Conservation (phyloP, 2,797 vertebrate species). For the Malacoraja senta region DNA sequence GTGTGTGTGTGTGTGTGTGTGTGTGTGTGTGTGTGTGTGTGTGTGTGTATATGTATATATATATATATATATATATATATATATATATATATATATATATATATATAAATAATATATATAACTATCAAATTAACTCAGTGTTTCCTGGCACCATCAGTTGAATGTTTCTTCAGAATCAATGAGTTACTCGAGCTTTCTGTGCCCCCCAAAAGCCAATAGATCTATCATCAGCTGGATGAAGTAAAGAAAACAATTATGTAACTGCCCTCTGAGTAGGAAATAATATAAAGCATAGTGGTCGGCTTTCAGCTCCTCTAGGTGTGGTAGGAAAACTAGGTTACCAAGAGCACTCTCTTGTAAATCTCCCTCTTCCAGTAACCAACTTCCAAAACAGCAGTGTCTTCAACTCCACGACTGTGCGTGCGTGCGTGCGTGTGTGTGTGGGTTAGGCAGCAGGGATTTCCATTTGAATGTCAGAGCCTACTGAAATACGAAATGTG, state of each 20-base stretch:
- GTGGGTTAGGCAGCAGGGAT: background rate
- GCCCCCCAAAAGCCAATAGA: slow-evolving; percentile 28
- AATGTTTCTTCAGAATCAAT: slow-evolving; percentile 34
- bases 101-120: too few relatives aligned
- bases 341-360: background rate
- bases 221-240: slow-evolving; percentile 33
- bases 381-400: background rate
- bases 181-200: slow-evolving; percentile 32
- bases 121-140: slow-evolving; percentile 33
- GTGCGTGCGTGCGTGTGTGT: background rate
- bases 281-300: slow-evolving; percentile 34
- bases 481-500: background rate
- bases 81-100: too few relatives aligned
- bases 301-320: slow-evolving; percentile 14
- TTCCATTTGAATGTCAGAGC: background rate
- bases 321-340: slow-evolving; percentile 22
- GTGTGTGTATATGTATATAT: too few relatives aligned
- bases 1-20: too few relatives aligned
- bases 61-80: too few relatives aligned
- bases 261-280: slow-evolving; percentile 26
- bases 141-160: slow-evolving; percentile 34
- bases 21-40: too few relatives aligned
- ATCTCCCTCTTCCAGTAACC: slow-evolving; percentile 4
- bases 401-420: background rate
- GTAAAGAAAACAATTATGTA: slow-evolving; percentile 39